A percentile compares a stretch with the other conserved stretches of the same genome.
Evolutionary conservation across 2,113 vertebrate genomes (phyloP).

Genomic region (Monopterus albus): DNA sequence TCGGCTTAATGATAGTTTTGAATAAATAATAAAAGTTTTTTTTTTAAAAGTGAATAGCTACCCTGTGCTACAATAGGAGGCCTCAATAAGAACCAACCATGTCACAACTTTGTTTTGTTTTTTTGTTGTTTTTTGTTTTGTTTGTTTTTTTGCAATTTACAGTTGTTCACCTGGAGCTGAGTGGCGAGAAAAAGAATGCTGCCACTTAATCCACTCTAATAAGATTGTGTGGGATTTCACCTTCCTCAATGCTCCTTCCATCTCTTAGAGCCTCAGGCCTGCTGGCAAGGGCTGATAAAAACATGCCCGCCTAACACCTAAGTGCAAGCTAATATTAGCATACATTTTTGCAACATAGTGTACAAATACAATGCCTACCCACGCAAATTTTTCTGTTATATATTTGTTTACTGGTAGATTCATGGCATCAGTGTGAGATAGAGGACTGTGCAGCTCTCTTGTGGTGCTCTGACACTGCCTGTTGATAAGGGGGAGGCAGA

Average conservation of each 20-base stretch:
- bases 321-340: conserved; percentile 80
- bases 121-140: too few relatives aligned
- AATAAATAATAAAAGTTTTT: conserved; percentile 18
- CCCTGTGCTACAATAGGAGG: conserved; percentile 47
- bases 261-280: conserved; percentile 72
- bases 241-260: conserved; percentile 78
- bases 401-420: conserved; percentile 62
- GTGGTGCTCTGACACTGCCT: conserved; percentile 31
- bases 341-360: conserved; percentile 64
- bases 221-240: conserved; percentile 86
- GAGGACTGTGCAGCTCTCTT: conserved; percentile 27
- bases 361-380: conserved; percentile 69
- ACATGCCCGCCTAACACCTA: conserved; percentile 75
- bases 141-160: conserved; percentile 68
- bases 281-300: conserved; percentile 83
- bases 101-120: conserved; percentile 62
- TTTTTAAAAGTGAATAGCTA: conserved; percentile 38
- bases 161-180: conserved; percentile 80
- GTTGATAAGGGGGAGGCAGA: conserved; percentile 50
- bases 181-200: conserved; percentile 72
- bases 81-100: conserved; percentile 53
- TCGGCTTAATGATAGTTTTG: conserved; percentile 37
- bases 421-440: conserved; percentile 28
- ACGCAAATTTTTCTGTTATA: conserved; percentile 44
- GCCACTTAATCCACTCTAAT: conserved; percentile 83